phyloP scores from a whole-genome alignment of 1,140 invertebrate species.

The Papilio dardanus region DNA sequence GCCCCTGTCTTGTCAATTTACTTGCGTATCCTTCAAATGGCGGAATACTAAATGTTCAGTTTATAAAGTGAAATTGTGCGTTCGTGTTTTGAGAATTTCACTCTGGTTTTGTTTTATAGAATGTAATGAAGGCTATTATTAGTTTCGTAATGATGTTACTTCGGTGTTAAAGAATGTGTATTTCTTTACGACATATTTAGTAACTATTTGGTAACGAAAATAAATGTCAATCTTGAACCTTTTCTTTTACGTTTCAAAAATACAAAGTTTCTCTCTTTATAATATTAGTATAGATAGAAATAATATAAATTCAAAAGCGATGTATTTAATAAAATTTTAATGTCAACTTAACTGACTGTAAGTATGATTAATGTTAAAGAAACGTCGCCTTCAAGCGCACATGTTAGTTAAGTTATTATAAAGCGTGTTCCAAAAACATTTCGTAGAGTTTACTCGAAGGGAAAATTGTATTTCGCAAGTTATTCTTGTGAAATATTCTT shows the following conservation, averaged over 20 bases:
- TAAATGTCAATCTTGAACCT: too few species aligned
- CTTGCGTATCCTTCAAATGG: constrained; percentile 23
- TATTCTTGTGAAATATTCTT: constrained; percentile 11
- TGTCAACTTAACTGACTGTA: constrained; percentile 20
- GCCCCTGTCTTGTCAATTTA: constrained; percentile 32
- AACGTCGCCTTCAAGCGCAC: constrained; percentile 30
- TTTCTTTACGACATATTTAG: too few species aligned
- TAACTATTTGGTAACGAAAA: too few species aligned
- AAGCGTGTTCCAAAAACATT: constrained; percentile 21
- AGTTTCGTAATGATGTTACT: not conserved
- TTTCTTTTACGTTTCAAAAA: too few species aligned
- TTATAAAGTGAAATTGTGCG: constrained; percentile 17
- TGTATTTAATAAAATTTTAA: constrained; percentile 9
- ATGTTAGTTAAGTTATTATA: constrained; percentile 28
- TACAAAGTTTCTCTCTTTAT: too few species aligned
- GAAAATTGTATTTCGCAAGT: constrained; percentile 19
- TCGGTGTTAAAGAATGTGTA: too few species aligned
- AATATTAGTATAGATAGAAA: not conserved
- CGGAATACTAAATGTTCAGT: constrained; percentile 2
- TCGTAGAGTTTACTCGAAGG: constrained; percentile 22
- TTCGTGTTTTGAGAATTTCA: not conserved
- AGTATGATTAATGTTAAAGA: constrained; percentile 15
- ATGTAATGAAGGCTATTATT: not conserved
- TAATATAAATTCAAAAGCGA: not conserved
- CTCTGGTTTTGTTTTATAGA: not conserved